Conservation (phyloP, 2,888 invertebrate species). For the Amphipyra tragopoginis region DNA sequence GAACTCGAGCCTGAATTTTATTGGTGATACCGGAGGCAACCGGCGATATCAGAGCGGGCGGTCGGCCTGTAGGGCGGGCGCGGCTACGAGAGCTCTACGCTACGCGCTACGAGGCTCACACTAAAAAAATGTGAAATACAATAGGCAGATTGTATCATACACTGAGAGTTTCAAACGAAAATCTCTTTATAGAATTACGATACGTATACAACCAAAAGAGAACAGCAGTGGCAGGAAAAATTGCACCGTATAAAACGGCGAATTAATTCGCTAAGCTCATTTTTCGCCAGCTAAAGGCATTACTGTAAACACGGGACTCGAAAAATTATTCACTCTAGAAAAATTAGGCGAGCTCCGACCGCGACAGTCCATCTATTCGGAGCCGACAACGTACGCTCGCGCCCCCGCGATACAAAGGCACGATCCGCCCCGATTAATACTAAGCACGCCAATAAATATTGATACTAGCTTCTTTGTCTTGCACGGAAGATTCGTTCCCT, state of each 20-base stretch:
- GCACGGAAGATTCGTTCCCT: slow-evolving; percentile 83
- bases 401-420: slow-evolving; percentile 76
- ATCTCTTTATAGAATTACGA: slow-evolving; percentile 25
- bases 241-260: slow-evolving; percentile 16
- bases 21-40: slow-evolving; percentile 65
- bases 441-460: slow-evolving; percentile 89
- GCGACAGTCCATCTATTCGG: slow-evolving; percentile 85
- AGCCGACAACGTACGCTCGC: slow-evolving; percentile 66
- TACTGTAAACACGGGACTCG: slow-evolving; percentile 35
- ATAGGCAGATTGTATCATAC: slow-evolving; percentile 39
- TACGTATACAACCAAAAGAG: slow-evolving; percentile 15
- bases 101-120: slow-evolving; percentile 72
- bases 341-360: slow-evolving; percentile 82
- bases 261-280: slow-evolving; percentile 28
- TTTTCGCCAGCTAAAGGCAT: slow-evolving; percentile 24
- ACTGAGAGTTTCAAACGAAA: slow-evolving; percentile 33
- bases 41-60: slow-evolving; percentile 68
- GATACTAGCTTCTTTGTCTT: slow-evolving; percentile 88
- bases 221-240: slow-evolving; percentile 17
- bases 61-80: slow-evolving; percentile 73
- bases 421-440: slow-evolving; percentile 87
- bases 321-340: slow-evolving; percentile 80
- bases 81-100: slow-evolving; percentile 70
- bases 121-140: slow-evolving; percentile 40
- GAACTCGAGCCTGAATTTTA: slow-evolving; percentile 61